Evolutionary conservation across 53 echinoderm and acorn worm species (phyloP), one percentile per base, ranked within the genome.

Genomic region (Crossaster papposus): DNA sequence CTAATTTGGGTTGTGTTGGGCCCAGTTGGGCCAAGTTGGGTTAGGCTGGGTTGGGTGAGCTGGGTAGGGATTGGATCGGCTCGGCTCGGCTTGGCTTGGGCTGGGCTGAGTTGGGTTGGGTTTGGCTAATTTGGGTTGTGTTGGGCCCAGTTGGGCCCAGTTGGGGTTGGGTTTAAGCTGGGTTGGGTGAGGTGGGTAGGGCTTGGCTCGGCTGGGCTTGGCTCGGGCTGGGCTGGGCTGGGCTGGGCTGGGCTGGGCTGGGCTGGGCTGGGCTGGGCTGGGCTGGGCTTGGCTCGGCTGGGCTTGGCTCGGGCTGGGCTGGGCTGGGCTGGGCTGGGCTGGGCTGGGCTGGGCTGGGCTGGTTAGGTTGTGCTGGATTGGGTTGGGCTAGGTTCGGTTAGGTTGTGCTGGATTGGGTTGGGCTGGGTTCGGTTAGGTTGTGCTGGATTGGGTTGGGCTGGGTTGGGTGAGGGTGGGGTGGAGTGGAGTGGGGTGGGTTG

Each of bases 231-330:
- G 64, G 18, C 15, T 22, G 3, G 20, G 15, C 23, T 64, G 23
- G 64, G 64, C 20, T 64, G 64, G 64, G 20, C 11, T 64, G 64
- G 64, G 20, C 64, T 13, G 64, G 64, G 64, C 64, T 82, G 0
- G 63, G 20, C 64, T 65, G 22, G n/a, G 73, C 51, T 85, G 33
- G 36, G 91, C 89, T 89, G 94, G 8, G 53, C 54, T 65, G 22
- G 36, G 81, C 51, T 85, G 33, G 36, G 91, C 89, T 89, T n/a
- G n/a, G n/a, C n/a, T n/a, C n/a, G n/a, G n/a, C n/a, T n/a, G n/a
- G n/a, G 94, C 28, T 65, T 94, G 53, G 53, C 8, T 13, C 53
- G 13, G 7, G 8, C 53, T 52, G 13, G 13, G 53, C 53, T 52
- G 53, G 7, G 53, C 13, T 52, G 13, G 53, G 53, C 53, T 52